Conservation (phyloP, 2,888 invertebrate species). For the Trissoscelio sp. region DNA sequence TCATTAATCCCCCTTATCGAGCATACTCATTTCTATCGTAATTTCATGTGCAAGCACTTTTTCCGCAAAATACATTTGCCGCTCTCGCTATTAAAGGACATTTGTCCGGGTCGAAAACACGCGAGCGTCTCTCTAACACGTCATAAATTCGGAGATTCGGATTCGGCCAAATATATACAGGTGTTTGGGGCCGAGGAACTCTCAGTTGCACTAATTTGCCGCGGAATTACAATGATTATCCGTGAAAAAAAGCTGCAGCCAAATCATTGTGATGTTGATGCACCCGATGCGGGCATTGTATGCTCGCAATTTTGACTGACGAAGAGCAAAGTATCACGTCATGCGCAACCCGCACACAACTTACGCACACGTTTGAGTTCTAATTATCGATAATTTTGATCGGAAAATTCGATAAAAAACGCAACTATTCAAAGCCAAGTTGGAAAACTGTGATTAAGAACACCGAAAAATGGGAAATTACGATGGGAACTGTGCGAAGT, state of each 20-base stretch:
- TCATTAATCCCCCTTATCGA: too few species aligned
- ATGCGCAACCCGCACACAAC: background rate
- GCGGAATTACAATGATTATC: conserved; percentile 66
- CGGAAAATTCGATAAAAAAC: too few species aligned
- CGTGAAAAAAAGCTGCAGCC: conserved; percentile 35
- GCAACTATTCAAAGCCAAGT: too few species aligned
- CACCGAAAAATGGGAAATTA: conserved; percentile 20
- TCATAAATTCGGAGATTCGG: conserved; percentile 35
- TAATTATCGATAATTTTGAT: too few species aligned
- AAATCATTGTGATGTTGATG: conserved; percentile 53
- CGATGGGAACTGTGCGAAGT: conserved; percentile 9
- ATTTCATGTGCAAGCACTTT: conserved; percentile 36
- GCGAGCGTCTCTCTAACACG: conserved; percentile 46
- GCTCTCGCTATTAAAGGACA: conserved; percentile 50
- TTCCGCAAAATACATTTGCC: conserved; percentile 32
- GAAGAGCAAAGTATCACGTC: conserved; percentile 25
- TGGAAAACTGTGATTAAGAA: conserved; percentile 29
- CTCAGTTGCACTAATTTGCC: conserved; percentile 60
- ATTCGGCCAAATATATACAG: conserved; percentile 27
- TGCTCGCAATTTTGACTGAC: conserved; percentile 56
- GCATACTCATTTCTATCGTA: too few species aligned
- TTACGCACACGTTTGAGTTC: too few species aligned
- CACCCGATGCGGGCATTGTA: conserved; percentile 53
- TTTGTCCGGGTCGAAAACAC: conserved; percentile 41
- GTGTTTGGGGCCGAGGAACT: conserved; percentile 44